Percentiles rank a stretch among this genome's conserved stretches.
These are phyloP conservation scores for Gerris lacustris DNA, from an alignment of 2,888 invertebrate species.

Conservation along the genomic window DNA sequence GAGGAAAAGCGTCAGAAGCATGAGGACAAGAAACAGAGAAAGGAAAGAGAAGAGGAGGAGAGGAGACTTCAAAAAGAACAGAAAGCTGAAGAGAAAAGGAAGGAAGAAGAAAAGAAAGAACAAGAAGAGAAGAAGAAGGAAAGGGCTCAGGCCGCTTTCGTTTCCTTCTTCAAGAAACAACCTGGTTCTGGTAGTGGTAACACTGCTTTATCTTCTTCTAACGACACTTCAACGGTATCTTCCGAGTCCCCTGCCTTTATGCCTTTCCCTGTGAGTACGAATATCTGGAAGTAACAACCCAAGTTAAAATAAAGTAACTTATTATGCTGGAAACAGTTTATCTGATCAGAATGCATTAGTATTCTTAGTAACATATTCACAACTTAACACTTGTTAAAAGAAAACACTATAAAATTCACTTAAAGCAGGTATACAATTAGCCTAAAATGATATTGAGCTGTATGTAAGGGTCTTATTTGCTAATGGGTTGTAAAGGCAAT, in stretches of 20 bases:
- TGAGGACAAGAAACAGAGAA: constrained; percentile 25
- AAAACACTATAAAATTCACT: no score
- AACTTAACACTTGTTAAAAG: no score
- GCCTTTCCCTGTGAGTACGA: constrained; percentile 1
- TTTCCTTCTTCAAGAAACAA: constrained; percentile 4
- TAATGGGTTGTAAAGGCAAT: no score
- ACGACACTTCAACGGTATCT: background rate
- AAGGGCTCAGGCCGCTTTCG: background rate
- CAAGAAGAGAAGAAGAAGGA: background rate
- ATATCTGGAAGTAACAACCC: background rate
- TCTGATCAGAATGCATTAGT: no score
- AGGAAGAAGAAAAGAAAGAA: constrained; percentile 39
- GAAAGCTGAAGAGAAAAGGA: constrained; percentile 40
- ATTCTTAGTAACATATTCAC: no score
- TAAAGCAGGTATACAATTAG: no score
- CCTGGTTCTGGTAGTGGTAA: background rate
- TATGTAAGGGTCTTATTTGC: no score
- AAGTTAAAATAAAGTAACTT: no score
- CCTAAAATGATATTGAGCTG: no score
- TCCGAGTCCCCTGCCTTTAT: background rate
- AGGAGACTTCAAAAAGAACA: constrained; percentile 43
- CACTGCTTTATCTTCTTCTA: background rate
- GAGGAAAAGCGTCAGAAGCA: constrained; percentile 66
- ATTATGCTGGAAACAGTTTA: no score
- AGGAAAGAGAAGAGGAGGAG: constrained; percentile 31